Percentiles rank a stretch among this genome's conserved stretches.
These are phyloP conservation scores for Neoarius graeffei DNA, from an alignment of 2,113 vertebrate species.

Conservation along the genomic window DNA sequence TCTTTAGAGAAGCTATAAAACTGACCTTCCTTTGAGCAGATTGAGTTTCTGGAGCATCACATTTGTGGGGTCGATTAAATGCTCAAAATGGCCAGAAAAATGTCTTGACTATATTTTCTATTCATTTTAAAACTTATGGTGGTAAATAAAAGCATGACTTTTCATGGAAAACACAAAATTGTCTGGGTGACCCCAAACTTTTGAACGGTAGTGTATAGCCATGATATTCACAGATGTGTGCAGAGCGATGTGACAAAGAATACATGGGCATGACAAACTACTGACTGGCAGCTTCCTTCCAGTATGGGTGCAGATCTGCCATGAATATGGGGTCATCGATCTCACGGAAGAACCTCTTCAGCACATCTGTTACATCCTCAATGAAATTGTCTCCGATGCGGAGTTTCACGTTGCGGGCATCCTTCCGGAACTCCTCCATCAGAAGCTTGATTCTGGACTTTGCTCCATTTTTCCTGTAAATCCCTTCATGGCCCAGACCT, in stretches of 20 bases:
- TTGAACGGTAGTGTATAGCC: no score
- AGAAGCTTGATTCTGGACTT: conserved; percentile 90
- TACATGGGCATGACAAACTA: conserved; percentile 32
- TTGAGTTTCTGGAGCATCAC: no score
- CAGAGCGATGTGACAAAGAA: background rate
- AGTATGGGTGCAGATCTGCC: conserved; percentile 84
- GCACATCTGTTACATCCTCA: conserved; percentile 93
- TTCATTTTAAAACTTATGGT: no score
- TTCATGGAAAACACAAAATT: no score
- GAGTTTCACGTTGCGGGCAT: conserved; percentile 92
- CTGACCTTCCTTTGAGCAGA: no score
- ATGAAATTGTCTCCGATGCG: conserved; percentile 94
- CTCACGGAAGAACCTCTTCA: conserved; percentile 97
- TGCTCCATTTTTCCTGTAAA: conserved; percentile 95
- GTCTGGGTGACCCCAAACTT: no score
- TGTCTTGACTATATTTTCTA: no score
- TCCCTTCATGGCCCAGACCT: conserved; percentile 92
- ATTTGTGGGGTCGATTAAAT: no score
- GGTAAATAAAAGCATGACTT: no score
- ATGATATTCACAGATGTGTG: background rate
- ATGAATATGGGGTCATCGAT: conserved; percentile 92
- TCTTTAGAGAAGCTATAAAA: no score
- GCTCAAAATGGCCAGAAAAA: no score
- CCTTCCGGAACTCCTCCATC: conserved; percentile 93
- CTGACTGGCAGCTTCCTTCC: conserved; percentile 91